These are phyloP conservation scores for Amphipoea lucens DNA, from an alignment of 2,888 invertebrate genomes.

Conservation along the genomic window DNA sequence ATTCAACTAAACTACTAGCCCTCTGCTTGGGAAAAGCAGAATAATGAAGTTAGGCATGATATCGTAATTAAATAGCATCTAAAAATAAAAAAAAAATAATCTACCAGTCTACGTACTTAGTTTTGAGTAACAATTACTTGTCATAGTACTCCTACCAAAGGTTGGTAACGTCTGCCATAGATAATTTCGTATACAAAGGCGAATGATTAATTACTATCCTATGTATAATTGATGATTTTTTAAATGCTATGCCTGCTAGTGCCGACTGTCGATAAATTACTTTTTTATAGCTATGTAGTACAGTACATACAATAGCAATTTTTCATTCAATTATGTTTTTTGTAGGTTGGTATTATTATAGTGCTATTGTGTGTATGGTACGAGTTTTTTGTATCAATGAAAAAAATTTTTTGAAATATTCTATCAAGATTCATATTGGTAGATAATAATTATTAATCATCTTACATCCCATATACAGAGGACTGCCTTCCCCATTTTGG, in stretches of 20 bases:
- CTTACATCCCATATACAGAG: background rate
- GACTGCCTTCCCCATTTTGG: background rate
- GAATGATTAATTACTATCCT: slow-evolving; percentile 47
- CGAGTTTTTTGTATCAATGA: background rate
- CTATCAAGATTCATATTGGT: background rate
- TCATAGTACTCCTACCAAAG: slow-evolving; percentile 6
- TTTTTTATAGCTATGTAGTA: slow-evolving; percentile 18
- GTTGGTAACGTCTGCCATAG: slow-evolving; percentile 31
- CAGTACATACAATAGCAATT: slow-evolving; percentile 20
- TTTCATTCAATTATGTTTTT: slow-evolving; percentile 53
- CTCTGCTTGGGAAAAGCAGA: background rate
- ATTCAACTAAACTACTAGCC: too few species aligned
- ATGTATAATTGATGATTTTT: slow-evolving; percentile 53
- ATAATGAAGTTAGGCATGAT: background rate
- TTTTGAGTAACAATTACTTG: background rate
- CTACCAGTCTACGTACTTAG: too few species aligned
- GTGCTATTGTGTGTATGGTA: background rate
- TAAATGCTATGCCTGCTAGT: slow-evolving; percentile 31
- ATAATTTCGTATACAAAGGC: slow-evolving; percentile 43
- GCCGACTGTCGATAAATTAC: slow-evolving; percentile 18
- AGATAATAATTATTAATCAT: background rate
- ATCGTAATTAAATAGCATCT: background rate
- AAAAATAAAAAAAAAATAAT: too few species aligned
- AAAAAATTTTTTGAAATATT: background rate
- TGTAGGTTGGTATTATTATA: slow-evolving; percentile 4